These are phyloP conservation scores for Onychomys leucogaster DNA, from an alignment of 2,797 vertebrate species.

Conservation along the genomic window DNA sequence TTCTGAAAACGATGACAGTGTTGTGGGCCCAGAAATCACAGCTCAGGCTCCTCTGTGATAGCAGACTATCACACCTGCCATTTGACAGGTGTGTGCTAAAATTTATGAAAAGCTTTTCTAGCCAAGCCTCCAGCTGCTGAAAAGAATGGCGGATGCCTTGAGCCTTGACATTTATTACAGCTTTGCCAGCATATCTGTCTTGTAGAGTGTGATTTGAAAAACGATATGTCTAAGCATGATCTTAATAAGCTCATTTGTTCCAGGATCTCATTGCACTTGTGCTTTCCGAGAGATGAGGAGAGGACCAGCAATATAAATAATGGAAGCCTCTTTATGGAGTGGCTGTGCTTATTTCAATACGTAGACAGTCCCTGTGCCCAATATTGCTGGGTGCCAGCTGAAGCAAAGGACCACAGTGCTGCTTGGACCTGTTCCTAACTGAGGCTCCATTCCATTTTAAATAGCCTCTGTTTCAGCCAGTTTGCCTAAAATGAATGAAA, in stretches of 20 bases:
- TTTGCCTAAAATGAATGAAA: constrained; percentile 13
- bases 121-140: constrained; percentile 78
- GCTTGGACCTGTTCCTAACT: neutral
- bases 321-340: constrained; percentile 69
- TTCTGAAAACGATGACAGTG: constrained; percentile 28
- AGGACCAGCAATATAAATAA: constrained; percentile 82
- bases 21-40: constrained; percentile 79
- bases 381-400: neutral
- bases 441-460: neutral
- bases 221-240: constrained; percentile 83
- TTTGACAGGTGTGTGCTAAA: constrained; percentile 76
- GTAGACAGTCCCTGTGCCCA: constrained; percentile 30
- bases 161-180: constrained; percentile 81
- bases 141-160: constrained; percentile 80
- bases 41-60: constrained; percentile 59
- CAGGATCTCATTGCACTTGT: constrained; percentile 80
- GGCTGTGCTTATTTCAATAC: constrained; percentile 70
- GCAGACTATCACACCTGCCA: constrained; percentile 81
- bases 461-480: constrained; percentile 14
- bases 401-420: neutral
- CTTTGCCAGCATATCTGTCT: constrained; percentile 78
- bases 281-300: constrained; percentile 80
- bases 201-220: constrained; percentile 85
- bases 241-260: constrained; percentile 86
- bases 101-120: constrained; percentile 83